Percentiles rank a stretch among this genome's conserved stretches.
Conservation (phyloP, 2,113 vertebrate species). For the Leptosomus discolor region DNA sequence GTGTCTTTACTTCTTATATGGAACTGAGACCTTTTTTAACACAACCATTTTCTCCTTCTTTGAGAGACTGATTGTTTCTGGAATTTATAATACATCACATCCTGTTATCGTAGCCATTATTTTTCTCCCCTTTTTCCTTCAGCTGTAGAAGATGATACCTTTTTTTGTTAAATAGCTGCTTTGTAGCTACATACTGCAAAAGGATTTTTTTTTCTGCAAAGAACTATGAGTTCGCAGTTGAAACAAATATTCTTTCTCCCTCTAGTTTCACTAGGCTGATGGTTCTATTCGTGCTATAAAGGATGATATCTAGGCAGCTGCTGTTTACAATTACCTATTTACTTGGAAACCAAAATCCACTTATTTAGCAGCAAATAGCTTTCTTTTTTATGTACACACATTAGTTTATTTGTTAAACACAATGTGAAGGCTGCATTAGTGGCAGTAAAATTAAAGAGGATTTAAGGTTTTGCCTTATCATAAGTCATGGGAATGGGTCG, state of each 20-base stretch:
- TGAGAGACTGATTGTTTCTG: background rate
- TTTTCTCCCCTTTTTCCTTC: background rate
- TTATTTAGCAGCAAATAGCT: background rate
- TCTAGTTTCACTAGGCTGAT: background rate
- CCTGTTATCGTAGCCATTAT: background rate
- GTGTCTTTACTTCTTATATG: background rate
- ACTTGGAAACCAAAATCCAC: background rate
- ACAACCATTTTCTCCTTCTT: background rate
- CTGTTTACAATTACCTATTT: background rate
- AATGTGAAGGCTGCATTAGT: background rate
- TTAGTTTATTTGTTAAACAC: constrained; percentile 7
- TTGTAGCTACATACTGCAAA: background rate
- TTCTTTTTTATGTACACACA: background rate
- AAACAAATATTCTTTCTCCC: background rate
- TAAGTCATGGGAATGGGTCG: background rate
- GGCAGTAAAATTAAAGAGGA: background rate
- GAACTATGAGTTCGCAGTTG: background rate
- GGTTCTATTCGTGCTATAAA: background rate
- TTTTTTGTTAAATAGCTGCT: background rate
- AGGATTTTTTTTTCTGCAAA: background rate
- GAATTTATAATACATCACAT: background rate
- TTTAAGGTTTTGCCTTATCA: background rate
- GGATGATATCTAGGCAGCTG: background rate
- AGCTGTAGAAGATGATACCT: background rate
- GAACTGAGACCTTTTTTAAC: background rate